phyloP scores from a whole-genome alignment of 2,797 vertebrate species.

The Anabacerthia variegaticeps region DNA sequence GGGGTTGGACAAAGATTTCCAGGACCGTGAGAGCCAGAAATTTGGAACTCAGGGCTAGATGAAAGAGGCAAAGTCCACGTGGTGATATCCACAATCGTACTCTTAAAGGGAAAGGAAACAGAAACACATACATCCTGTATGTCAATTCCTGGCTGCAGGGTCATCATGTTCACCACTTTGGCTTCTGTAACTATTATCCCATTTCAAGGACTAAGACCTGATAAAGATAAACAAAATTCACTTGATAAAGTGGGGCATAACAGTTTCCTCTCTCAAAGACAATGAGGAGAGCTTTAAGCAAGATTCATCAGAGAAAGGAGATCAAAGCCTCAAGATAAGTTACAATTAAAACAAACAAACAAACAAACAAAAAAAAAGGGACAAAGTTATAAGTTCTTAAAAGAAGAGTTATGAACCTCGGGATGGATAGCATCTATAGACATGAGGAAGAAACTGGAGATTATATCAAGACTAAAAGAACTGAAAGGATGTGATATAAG shows the following conservation, averaged over 20 bases:
- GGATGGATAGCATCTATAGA: not conserved
- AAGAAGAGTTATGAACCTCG: not conserved
- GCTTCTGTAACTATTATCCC: not conserved
- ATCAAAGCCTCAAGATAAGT: not conserved
- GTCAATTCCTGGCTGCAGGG: not conserved
- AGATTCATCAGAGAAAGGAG: not conserved
- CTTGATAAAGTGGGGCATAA: not conserved
- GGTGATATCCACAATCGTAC: not conserved
- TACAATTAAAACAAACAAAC: too few species aligned
- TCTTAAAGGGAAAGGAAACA: not conserved
- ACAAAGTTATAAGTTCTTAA: not conserved
- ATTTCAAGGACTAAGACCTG: not conserved
- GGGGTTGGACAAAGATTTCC: not conserved
- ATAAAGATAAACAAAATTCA: not conserved
- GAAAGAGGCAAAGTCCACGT: not conserved
- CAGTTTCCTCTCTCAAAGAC: not conserved
- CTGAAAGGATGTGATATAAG: not conserved
- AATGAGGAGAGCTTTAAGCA: not conserved
- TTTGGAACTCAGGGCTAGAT: fast-evolving
- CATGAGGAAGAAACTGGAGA: not conserved
- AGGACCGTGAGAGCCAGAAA: not conserved
- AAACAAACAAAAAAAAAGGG: not conserved
- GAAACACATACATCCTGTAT: not conserved
- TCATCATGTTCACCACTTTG: not conserved
- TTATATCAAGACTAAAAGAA: not conserved